These are phyloP conservation scores for Ceyx melanurus DNA, from an alignment of 2,113 vertebrate genomes.

Conservation along the genomic window DNA sequence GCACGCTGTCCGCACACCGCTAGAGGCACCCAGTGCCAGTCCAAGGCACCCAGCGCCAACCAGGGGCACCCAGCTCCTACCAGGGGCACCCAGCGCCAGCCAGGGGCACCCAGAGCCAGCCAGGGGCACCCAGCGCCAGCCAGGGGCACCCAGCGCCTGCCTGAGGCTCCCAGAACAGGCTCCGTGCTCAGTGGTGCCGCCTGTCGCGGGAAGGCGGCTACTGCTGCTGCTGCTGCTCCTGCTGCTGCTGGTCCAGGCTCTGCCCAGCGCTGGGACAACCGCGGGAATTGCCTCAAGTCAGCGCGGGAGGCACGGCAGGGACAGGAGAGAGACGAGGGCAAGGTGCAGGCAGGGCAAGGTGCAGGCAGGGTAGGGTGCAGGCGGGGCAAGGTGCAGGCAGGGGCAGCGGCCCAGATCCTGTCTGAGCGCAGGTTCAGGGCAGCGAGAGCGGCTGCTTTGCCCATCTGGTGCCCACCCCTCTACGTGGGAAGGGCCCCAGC, in stretches of 20 bases:
- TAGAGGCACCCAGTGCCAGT: neutral
- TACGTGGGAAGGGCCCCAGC: neutral
- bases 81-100: too few relatives aligned
- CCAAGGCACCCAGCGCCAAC: neutral
- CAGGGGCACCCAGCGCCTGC: neutral
- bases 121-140: too few relatives aligned
- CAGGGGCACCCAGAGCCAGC: too few relatives aligned
- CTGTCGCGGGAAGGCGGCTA: too few relatives aligned
- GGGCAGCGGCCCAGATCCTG: neutral
- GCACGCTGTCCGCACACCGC: too few relatives aligned
- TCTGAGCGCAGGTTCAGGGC: neutral
- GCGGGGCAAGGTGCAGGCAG: rapidly evolving
- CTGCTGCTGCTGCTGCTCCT: too few relatives aligned
- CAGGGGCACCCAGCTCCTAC: too few relatives aligned
- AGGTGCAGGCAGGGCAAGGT: too few relatives aligned
- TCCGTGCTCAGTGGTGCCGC: too few relatives aligned
- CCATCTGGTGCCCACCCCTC: neutral
- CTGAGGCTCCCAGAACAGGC: neutral
- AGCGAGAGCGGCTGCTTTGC: neutral
- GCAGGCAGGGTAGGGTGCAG: neutral
- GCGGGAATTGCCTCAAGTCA: neutral
- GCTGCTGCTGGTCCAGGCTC: neutral
- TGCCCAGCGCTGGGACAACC: rapidly evolving
- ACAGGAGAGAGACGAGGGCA: too few relatives aligned
- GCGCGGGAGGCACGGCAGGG: neutral